These are phyloP conservation scores for Palaemon carinicauda DNA, from an alignment of 1,140 invertebrate genomes.

Conservation along the genomic window DNA sequence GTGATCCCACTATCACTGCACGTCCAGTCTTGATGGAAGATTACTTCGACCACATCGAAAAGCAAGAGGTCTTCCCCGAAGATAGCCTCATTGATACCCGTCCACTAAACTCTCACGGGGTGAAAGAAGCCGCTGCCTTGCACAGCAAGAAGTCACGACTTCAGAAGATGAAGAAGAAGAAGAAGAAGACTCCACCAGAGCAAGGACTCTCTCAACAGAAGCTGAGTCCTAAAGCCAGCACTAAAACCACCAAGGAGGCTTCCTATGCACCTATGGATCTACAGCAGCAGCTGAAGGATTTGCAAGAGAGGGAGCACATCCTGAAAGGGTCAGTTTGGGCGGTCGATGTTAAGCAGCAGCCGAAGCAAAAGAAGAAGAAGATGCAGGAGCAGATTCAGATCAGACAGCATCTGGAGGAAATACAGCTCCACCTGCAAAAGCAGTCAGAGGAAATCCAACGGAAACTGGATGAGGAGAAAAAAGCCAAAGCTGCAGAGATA, in stretches of 20 bases:
- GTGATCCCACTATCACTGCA: slow-evolving; percentile 24
- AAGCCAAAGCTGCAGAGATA: not conserved
- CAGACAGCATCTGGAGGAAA: not conserved
- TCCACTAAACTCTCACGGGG: not conserved
- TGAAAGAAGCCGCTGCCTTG: too few relatives aligned
- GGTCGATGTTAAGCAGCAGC: not conserved
- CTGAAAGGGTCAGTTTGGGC: not conserved
- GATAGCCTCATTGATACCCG: not conserved
- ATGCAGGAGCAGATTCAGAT: not conserved
- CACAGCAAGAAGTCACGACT: too few relatives aligned
- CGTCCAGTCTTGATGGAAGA: not conserved
- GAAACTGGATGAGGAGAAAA: not conserved
- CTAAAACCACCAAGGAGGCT: too few relatives aligned
- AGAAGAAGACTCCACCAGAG: too few relatives aligned
- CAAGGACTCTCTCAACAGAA: too few relatives aligned
- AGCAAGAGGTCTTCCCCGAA: not conserved
- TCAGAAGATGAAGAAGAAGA: too few relatives aligned
- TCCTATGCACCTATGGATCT: too few relatives aligned
- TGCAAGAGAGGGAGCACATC: not conserved
- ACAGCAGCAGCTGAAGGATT: not conserved
- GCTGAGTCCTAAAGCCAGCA: too few relatives aligned
- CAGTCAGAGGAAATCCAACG: not conserved
- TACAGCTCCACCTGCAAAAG: not conserved
- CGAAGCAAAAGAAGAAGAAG: not conserved
- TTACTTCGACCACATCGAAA: slow-evolving; percentile 4